Conservation (phyloP, 2,888 invertebrate genomes). For the Polyommatus iphigenia region DNA sequence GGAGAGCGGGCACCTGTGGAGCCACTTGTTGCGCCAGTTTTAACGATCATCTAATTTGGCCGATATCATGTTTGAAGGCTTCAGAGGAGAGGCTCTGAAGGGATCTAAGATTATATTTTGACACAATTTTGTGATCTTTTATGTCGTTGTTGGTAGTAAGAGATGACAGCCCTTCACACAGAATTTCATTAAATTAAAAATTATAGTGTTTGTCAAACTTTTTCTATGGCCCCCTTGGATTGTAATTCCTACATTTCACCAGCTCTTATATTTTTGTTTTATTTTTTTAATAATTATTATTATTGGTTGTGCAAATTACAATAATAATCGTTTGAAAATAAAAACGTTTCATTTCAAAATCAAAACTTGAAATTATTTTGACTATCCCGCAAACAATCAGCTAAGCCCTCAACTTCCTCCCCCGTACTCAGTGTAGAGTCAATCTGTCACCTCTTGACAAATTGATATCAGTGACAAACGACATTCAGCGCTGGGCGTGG, state of each 20-base stretch:
- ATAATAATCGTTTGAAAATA: not conserved
- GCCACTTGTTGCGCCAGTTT: slow-evolving; percentile 46
- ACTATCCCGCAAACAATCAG: not conserved
- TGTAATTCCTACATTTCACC: not conserved
- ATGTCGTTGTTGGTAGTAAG: not conserved
- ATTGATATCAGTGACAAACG: slow-evolving; percentile 4
- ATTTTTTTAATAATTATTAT: no score
- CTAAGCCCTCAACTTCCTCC: not conserved
- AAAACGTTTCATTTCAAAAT: not conserved
- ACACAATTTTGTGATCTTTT: not conserved
- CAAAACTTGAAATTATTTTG: not conserved
- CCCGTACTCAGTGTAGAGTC: not conserved
- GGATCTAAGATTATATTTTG: not conserved
- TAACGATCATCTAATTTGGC: slow-evolving; percentile 34
- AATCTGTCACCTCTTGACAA: not conserved
- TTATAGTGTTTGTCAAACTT: not conserved
- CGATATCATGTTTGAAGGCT: slow-evolving; percentile 15
- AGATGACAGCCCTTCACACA: no score
- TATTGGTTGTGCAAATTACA: no score
- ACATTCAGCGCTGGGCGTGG: slow-evolving; percentile 3
- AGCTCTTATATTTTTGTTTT: no score
- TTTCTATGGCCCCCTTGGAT: not conserved
- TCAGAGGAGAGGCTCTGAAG: not conserved
- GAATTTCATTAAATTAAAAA: not conserved
- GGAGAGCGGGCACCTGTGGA: slow-evolving; percentile 53